Conservation (phyloP, 1,140 invertebrate species). For the Muscidifurax raptorellus region DNA sequence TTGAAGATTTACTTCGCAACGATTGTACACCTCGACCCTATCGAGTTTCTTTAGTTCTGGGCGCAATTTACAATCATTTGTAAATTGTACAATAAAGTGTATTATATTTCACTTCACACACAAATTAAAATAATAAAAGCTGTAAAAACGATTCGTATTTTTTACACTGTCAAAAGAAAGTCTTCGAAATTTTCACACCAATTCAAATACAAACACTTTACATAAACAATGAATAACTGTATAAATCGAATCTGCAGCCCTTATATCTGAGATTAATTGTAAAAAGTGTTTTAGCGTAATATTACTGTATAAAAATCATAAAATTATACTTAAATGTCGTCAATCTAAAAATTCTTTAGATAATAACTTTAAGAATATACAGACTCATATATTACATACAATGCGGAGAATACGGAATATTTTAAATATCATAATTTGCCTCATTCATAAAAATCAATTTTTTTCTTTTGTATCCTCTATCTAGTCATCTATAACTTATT, state of each 20-base stretch:
- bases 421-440: background rate
- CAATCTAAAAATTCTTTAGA: slow-evolving; percentile 18
- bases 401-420: background rate
- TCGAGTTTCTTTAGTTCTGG: slow-evolving; percentile 11
- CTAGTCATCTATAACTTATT: slow-evolving; percentile 33
- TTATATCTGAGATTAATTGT: slow-evolving; percentile 20
- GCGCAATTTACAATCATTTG: slow-evolving; percentile 26
- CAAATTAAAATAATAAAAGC: background rate
- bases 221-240: background rate
- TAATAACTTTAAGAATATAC: slow-evolving; percentile 7
- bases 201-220: background rate
- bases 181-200: too few species aligned
- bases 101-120: slow-evolving; percentile 2
- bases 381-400: slow-evolving; percentile 14
- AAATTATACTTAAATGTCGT: slow-evolving; percentile 34
- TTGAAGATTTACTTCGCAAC: slow-evolving; percentile 29
- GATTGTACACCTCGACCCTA: background rate
- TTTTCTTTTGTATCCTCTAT: slow-evolving; percentile 9
- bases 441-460: slow-evolving; percentile 20
- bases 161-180: background rate
- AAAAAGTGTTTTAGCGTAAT: slow-evolving; percentile 39
- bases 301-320: slow-evolving; percentile 32
- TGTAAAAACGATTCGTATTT: background rate
- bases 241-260: background rate
- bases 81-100: background rate